These are phyloP conservation scores for Selenia dentaria DNA, from an alignment of 2,888 invertebrate species.

Conservation along the genomic window DNA sequence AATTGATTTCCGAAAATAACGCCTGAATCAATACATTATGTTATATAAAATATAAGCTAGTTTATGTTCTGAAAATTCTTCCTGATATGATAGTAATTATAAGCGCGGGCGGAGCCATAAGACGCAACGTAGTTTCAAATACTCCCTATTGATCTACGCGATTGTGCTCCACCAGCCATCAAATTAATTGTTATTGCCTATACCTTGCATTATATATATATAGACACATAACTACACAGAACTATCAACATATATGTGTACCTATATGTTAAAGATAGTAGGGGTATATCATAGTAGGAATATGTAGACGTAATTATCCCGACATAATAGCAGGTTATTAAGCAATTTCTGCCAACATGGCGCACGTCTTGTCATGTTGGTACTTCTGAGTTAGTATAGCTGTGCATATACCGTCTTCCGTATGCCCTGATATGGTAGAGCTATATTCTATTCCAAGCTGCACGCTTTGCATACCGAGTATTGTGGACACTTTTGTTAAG, in stretches of 20 bases:
- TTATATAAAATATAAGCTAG: too few species aligned
- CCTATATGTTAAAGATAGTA: background rate
- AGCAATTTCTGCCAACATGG: constrained; percentile 68
- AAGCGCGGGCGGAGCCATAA: too few species aligned
- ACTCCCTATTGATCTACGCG: background rate
- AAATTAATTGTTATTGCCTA: constrained; percentile 6
- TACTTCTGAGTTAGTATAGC: constrained; percentile 2
- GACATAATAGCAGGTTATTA: constrained; percentile 74
- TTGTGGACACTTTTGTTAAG: constrained; percentile 8
- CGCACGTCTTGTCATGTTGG: constrained; percentile 51
- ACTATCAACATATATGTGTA: background rate
- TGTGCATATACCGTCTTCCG: constrained; percentile 19
- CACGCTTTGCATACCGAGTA: constrained; percentile 33
- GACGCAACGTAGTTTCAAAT: background rate
- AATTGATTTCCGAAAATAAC: too few species aligned
- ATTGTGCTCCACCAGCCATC: constrained; percentile 3
- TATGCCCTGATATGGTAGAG: constrained; percentile 23
- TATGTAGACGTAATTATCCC: constrained; percentile 64
- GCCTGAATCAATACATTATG: too few species aligned
- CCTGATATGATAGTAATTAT: too few species aligned
- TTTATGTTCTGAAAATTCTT: too few species aligned
- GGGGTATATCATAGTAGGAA: constrained; percentile 27
- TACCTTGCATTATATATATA: background rate
- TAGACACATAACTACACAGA: background rate
- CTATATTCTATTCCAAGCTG: constrained; percentile 30